A percentile compares a stretch with the other conserved stretches of the same genome.
Evolutionary conservation across 1,140 invertebrate species (phyloP).

Genomic region (Metaphire vulgaris): DNA sequence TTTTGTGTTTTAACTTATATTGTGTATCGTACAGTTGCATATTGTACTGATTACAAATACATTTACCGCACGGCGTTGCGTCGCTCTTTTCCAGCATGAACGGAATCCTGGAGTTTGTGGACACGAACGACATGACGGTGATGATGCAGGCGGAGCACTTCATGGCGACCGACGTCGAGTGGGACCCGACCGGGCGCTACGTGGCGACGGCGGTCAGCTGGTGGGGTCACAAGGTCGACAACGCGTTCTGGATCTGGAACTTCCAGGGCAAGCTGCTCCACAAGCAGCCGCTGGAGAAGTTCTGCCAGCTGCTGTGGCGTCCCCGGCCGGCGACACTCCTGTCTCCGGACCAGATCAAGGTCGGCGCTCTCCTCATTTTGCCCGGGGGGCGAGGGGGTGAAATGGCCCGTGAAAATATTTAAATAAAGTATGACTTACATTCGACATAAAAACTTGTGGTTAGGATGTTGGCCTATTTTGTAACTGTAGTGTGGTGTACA

Average conservation of each 20-base stretch:
- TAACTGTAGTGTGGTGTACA: too few relatives aligned
- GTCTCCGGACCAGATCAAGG: conserved; percentile 58
- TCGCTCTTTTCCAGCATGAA: conserved; percentile 60
- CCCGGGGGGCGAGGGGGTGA: too few relatives aligned
- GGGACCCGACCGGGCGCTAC: conserved; percentile 98
- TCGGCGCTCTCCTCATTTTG: too few relatives aligned
- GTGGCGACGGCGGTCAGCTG: conserved; percentile 89
- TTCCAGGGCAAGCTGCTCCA: conserved; percentile 81
- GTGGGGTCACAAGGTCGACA: conserved; percentile 92
- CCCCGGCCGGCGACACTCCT: conserved; percentile 83
- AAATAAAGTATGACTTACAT: too few relatives aligned
- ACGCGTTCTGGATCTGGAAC: conserved; percentile 93
- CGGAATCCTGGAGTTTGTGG: conserved; percentile 87
- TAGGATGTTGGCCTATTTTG: too few relatives aligned
- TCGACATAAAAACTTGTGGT: too few relatives aligned
- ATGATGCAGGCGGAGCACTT: conserved; percentile 92
- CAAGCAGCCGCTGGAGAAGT: conserved; percentile 78
- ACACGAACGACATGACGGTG: conserved; percentile 86
- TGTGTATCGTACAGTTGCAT: too few relatives aligned
- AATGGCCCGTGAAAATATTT: too few relatives aligned
- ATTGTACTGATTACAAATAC: background rate
- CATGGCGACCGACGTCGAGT: conserved; percentile 89
- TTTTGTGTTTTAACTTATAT: too few relatives aligned
- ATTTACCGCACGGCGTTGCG: background rate
- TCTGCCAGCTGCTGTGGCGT: conserved; percentile 92